Evolutionary conservation across 2,113 vertebrate species (phyloP).

Genomic region (Empidonax alnorum): DNA sequence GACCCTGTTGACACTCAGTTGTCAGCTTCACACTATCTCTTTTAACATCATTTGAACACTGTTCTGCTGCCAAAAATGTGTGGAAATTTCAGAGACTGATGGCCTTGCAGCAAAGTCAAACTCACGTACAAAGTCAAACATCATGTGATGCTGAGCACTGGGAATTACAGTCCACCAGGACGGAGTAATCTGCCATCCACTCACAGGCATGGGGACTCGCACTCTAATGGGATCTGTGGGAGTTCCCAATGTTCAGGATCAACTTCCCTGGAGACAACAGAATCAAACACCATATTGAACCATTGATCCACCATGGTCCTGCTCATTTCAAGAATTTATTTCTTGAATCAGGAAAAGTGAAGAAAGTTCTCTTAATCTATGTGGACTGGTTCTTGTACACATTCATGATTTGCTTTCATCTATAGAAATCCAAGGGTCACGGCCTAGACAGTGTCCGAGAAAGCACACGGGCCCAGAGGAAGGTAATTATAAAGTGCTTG

Average conservation of each 20-base stretch:
- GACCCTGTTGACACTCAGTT: not conserved
- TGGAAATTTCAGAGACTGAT: not conserved
- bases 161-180: not conserved
- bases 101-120: not conserved
- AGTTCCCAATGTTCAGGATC: not conserved
- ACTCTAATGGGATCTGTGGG: fast-evolving
- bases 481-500: not conserved
- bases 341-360: not conserved
- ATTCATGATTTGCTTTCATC: not conserved
- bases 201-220: not conserved
- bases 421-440: not conserved
- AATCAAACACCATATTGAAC: not conserved
- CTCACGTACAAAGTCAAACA: not conserved
- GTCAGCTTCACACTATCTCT: not conserved
- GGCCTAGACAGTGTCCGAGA: not conserved
- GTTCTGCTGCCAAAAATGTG: not conserved
- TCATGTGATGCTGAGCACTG: not conserved
- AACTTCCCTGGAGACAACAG: not conserved
- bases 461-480: not conserved
- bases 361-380: not conserved
- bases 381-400: not conserved
- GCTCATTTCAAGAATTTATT: not conserved
- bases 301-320: not conserved
- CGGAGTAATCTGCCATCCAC: not conserved
- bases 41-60: not conserved